phyloP scores from a whole-genome alignment of 2,113 vertebrate species.

The Tonatia bakeri region DNA sequence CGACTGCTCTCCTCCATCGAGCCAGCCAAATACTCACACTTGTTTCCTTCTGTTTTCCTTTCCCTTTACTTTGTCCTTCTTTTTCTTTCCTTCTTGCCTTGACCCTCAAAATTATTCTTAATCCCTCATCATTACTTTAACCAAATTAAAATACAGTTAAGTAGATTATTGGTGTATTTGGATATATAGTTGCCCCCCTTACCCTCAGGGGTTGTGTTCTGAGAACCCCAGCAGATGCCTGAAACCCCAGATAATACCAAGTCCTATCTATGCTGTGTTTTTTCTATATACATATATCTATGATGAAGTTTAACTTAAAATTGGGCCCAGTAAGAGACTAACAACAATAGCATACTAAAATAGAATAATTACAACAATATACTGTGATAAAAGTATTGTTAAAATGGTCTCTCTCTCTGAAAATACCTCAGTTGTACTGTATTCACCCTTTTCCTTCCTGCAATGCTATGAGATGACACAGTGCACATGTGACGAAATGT shows the following conservation, averaged over 20 bases:
- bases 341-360: not conserved
- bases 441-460: not conserved
- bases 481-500: not conserved
- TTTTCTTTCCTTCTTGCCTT: not conserved
- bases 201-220: not conserved
- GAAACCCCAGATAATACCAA: too few species aligned
- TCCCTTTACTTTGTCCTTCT: not conserved
- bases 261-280: not conserved
- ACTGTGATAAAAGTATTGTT: not conserved
- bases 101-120: not conserved
- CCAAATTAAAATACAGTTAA: not conserved
- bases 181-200: not conserved
- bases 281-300: not conserved
- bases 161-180: not conserved
- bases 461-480: not conserved
- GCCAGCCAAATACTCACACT: not conserved
- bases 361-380: not conserved
- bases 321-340: not conserved
- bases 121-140: not conserved
- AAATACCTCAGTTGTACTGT: too few species aligned
- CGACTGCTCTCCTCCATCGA: not conserved
- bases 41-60: not conserved
- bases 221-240: not conserved
- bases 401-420: not conserved
- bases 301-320: not conserved